phyloP scores from a whole-genome alignment of 2,888 invertebrate genomes.

The Idaea dimidiata region DNA sequence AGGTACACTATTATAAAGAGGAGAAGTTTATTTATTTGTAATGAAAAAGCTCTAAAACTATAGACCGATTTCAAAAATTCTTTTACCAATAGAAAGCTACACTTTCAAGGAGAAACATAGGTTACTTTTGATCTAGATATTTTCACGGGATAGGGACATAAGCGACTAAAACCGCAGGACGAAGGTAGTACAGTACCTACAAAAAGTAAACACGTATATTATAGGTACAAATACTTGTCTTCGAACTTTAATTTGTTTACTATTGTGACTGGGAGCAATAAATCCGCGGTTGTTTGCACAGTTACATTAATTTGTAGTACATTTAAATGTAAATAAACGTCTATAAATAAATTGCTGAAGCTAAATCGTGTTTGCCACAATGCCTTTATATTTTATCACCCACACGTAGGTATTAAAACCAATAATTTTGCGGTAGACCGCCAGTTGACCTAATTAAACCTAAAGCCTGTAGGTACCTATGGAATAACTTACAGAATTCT shows the following conservation, averaged over 20 bases:
- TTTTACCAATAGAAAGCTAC: too few relatives aligned
- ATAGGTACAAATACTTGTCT: neutral
- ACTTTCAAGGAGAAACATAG: too few relatives aligned
- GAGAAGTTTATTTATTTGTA: too few relatives aligned
- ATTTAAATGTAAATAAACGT: constrained; percentile 19
- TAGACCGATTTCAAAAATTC: too few relatives aligned
- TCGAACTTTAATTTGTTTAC: neutral
- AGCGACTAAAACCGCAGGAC: too few relatives aligned
- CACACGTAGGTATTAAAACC: constrained; percentile 28
- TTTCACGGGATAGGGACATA: too few relatives aligned
- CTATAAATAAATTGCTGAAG: constrained; percentile 26
- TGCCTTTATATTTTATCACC: constrained; percentile 25
- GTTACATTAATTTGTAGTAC: constrained; percentile 6
- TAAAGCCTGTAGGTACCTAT: constrained; percentile 20
- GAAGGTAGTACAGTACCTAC: neutral
- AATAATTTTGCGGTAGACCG: constrained; percentile 41
- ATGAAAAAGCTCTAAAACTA: too few relatives aligned
- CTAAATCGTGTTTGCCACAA: constrained; percentile 26
- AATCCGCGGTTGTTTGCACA: constrained; percentile 1
- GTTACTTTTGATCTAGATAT: too few relatives aligned
- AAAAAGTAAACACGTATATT: neutral
- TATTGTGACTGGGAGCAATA: neutral
- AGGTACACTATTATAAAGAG: too few relatives aligned
- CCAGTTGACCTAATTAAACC: constrained; percentile 45
- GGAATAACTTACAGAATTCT: constrained; percentile 27